These are phyloP conservation scores for Cisticola juncidis DNA, from an alignment of 2,113 vertebrate species.

Conservation along the genomic window DNA sequence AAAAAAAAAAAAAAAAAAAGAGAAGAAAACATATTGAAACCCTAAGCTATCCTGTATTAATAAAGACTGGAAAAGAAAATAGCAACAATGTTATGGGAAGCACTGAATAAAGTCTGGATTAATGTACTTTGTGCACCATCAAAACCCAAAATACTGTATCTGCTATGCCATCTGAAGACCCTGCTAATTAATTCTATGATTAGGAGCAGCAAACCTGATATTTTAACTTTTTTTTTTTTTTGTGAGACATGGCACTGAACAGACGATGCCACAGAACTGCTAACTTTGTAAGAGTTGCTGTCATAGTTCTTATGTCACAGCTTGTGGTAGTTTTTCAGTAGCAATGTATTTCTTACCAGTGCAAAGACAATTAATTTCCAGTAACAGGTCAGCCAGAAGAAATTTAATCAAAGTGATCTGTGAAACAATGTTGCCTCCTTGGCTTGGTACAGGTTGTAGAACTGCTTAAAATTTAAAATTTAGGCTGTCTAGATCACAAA, in stretches of 20 bases:
- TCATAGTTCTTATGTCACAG: background rate
- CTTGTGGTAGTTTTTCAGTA: background rate
- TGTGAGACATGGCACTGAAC: background rate
- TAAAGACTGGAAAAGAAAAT: conserved; percentile 71
- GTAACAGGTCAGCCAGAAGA: background rate
- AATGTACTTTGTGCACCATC: background rate
- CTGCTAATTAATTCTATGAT: conserved; percentile 41
- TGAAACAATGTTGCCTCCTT: background rate
- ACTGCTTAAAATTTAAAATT: background rate
- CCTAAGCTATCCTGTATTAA: conserved; percentile 45
- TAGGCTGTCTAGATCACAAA: background rate
- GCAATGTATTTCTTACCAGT: background rate
- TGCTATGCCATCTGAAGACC: conserved; percentile 51
- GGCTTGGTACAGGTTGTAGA: background rate
- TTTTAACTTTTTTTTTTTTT: background rate
- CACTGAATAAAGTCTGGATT: conserved; percentile 60
- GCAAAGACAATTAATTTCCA: background rate
- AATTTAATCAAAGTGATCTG: background rate
- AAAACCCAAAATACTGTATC: conserved; percentile 47
- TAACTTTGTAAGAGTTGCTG: background rate
- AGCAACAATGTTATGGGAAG: conserved; percentile 67
- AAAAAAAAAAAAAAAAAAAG: background rate
- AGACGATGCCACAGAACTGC: background rate
- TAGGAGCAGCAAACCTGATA: background rate
- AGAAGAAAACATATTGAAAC: conserved; percentile 4